These are phyloP conservation scores for Esox masquinongy DNA, from an alignment of 2,797 vertebrate species.

Conservation along the genomic window DNA sequence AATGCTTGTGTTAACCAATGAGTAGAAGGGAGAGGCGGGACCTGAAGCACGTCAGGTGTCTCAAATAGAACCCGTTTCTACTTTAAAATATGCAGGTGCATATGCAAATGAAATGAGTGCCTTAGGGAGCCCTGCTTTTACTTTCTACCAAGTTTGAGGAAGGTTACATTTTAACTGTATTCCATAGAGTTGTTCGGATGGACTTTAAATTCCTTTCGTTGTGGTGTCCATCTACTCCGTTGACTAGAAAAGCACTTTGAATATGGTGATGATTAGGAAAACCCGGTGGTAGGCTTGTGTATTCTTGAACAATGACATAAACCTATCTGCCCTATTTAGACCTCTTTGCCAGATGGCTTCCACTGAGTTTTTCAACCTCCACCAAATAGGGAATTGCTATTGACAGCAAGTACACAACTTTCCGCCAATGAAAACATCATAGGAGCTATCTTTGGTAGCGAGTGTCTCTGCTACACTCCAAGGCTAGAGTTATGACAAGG, in stretches of 20 bases:
- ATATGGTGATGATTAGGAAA: constrained; percentile 16
- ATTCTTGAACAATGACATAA: constrained; percentile 27
- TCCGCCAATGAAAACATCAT: constrained; percentile 54
- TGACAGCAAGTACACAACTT: constrained; percentile 54
- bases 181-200: neutral
- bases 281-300: constrained; percentile 22
- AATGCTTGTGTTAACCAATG: too few relatives aligned
- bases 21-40: too few relatives aligned
- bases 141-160: neutral
- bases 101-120: too few relatives aligned
- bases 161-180: neutral
- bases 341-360: constrained; percentile 59
- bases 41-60: too few relatives aligned
- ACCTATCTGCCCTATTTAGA: constrained; percentile 22
- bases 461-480: neutral
- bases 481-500: neutral
- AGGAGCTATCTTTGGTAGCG: neutral
- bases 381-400: constrained; percentile 50
- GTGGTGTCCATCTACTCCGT: neutral
- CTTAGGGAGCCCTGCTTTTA: neutral
- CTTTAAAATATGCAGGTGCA: too few relatives aligned
- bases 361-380: constrained; percentile 51
- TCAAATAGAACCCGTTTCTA: too few relatives aligned
- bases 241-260: neutral
- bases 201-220: neutral